A percentile compares a stretch with the other conserved stretches of the same genome.
phyloP scores from a whole-genome alignment of 2,797 vertebrate genomes.

The Brachyalestes nurse region DNA sequence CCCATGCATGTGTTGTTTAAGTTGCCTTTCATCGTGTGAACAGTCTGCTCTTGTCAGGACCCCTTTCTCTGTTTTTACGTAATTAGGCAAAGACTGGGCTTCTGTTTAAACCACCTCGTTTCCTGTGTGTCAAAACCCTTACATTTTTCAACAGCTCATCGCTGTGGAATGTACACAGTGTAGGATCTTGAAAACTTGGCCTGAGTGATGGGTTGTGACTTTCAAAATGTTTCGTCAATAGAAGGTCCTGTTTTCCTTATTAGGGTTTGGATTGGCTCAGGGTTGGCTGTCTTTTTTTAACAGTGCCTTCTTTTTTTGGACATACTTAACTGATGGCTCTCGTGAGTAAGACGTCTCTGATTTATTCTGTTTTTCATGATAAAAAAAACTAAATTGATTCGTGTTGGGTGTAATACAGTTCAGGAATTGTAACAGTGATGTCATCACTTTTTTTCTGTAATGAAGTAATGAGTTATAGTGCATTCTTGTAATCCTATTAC shows the following conservation, averaged over 20 bases:
- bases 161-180: constrained; percentile 20
- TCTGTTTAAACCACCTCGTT: constrained; percentile 8
- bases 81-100: not conserved
- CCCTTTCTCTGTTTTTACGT: not conserved
- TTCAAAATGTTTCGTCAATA: no score
- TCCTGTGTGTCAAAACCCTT: constrained; percentile 7
- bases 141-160: constrained; percentile 8
- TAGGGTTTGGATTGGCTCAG: not conserved
- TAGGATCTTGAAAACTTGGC: not conserved
- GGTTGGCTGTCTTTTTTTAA: not conserved
- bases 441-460: no score
- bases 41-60: not conserved
- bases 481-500: no score
- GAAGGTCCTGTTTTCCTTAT: not conserved
- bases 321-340: not conserved
- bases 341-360: constrained; percentile 16
- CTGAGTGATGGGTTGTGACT: not conserved
- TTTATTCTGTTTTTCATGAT: no score
- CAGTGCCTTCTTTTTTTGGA: not conserved
- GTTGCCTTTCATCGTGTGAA: not conserved
- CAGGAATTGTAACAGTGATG: no score
- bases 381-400: no score
- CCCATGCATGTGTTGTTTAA: not conserved
- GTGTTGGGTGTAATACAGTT: no score
- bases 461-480: no score